phyloP scores from a whole-genome alignment of 2,888 invertebrate genomes.

The Lithophane socia region DNA sequence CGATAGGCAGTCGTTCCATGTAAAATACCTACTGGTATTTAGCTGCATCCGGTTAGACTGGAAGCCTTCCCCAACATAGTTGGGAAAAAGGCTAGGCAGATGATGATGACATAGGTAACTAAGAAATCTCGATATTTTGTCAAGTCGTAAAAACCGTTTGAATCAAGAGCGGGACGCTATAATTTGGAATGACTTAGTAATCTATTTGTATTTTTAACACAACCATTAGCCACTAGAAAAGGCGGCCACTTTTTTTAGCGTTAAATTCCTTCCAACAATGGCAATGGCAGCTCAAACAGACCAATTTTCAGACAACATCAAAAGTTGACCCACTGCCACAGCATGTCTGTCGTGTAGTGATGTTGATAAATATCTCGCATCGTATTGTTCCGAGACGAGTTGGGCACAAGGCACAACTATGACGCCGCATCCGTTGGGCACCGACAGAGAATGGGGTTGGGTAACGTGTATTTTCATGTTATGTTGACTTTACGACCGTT shows the following conservation, averaged over 20 bases:
- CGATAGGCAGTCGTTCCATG: too few relatives aligned
- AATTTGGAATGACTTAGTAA: too few relatives aligned
- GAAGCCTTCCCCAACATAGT: too few relatives aligned
- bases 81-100: too few relatives aligned
- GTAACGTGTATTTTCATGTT: neutral
- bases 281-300: neutral
- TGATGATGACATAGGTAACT: too few relatives aligned
- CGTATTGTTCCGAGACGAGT: constrained; percentile 47
- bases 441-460: constrained; percentile 14
- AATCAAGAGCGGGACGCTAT: too few relatives aligned
- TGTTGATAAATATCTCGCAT: constrained; percentile 50
- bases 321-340: neutral
- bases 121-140: too few relatives aligned
- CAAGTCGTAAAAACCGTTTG: too few relatives aligned
- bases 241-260: neutral
- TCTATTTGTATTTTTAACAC: neutral
- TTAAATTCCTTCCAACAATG: neutral
- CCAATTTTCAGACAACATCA: neutral
- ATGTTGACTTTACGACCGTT: neutral
- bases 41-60: too few relatives aligned
- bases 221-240: neutral
- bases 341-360: neutral
- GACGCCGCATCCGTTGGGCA: constrained; percentile 1
- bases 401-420: constrained; percentile 27
- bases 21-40: too few relatives aligned